Percentiles rank a stretch among this genome's conserved stretches.
phyloP scores from a whole-genome alignment of 2,113 vertebrate genomes.

The Campylorhamphus procurvoides region DNA sequence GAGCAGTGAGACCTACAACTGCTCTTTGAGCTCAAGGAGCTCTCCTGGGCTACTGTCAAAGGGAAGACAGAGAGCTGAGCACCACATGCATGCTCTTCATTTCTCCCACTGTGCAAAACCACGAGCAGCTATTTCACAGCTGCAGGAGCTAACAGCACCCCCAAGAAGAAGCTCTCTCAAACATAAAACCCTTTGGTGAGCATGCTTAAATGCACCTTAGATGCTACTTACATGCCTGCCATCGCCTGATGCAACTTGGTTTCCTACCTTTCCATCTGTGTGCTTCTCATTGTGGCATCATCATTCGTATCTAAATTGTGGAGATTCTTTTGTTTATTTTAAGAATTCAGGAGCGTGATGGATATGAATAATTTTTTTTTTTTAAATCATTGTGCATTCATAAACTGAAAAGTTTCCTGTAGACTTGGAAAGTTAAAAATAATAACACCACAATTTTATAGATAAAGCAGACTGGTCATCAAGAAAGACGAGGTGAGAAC shows the following conservation, averaged over 20 bases:
- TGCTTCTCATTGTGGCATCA: neutral
- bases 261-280: neutral
- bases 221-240: fast-evolving
- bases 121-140: neutral
- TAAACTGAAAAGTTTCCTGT: neutral
- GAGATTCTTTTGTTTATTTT: neutral
- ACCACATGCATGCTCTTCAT: fast-evolving
- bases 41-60: fast-evolving
- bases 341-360: neutral
- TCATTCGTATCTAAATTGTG: neutral
- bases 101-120: neutral
- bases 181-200: neutral
- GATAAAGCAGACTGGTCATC: neutral
- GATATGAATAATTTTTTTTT: neutral
- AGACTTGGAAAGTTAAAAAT: neutral
- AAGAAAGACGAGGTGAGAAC: neutral
- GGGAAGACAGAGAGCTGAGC: neutral
- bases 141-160: neutral
- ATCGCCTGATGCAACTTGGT: neutral
- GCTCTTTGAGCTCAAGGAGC: neutral
- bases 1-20: neutral
- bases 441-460: neutral
- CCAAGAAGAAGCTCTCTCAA: neutral
- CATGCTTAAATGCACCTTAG: neutral
- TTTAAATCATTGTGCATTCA: neutral